Conservation (phyloP, 2,113 vertebrate genomes). For the Osmerus mordax region DNA sequence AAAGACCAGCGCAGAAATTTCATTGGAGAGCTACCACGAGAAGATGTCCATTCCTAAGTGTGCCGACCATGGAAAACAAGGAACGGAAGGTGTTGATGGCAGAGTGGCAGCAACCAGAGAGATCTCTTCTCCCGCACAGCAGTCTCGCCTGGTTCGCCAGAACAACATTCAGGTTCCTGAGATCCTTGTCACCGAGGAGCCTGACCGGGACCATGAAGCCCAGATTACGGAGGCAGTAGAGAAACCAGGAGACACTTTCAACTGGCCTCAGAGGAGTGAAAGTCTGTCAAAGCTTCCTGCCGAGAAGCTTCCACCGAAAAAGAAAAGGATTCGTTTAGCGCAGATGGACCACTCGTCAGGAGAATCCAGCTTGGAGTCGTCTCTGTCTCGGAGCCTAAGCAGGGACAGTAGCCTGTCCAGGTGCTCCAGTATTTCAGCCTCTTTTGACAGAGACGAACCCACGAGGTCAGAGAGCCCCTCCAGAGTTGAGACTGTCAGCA, state of each 20-base stretch:
- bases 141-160: slow-evolving; percentile 88
- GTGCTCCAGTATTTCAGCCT: slow-evolving; percentile 90
- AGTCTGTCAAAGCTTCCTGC: slow-evolving; percentile 91
- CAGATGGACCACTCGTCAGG: slow-evolving; percentile 94
- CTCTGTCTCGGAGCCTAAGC: slow-evolving; percentile 89
- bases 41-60: slow-evolving; percentile 60
- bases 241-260: slow-evolving; percentile 84
- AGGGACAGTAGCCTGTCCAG: slow-evolving; percentile 92
- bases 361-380: slow-evolving; percentile 91
- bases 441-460: slow-evolving; percentile 88
- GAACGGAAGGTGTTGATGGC: slow-evolving; percentile 64
- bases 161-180: slow-evolving; percentile 98
- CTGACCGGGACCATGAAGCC: slow-evolving; percentile 84
- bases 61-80: slow-evolving; percentile 50
- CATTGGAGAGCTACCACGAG: slow-evolving; percentile 59
- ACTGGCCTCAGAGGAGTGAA: slow-evolving; percentile 95
- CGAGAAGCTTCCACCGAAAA: slow-evolving; percentile 96
- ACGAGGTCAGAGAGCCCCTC: slow-evolving; percentile 79
- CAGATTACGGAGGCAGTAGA: slow-evolving; percentile 78
- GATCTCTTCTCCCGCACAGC: slow-evolving; percentile 66
- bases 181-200: slow-evolving; percentile 96
- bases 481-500: slow-evolving; percentile 73
- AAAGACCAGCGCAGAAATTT: slow-evolving; percentile 64
- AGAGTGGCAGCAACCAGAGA: slow-evolving; percentile 56
- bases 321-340: slow-evolving; percentile 93